Conservation (phyloP, 2,888 invertebrate genomes). For the Electrophaes corylata region DNA sequence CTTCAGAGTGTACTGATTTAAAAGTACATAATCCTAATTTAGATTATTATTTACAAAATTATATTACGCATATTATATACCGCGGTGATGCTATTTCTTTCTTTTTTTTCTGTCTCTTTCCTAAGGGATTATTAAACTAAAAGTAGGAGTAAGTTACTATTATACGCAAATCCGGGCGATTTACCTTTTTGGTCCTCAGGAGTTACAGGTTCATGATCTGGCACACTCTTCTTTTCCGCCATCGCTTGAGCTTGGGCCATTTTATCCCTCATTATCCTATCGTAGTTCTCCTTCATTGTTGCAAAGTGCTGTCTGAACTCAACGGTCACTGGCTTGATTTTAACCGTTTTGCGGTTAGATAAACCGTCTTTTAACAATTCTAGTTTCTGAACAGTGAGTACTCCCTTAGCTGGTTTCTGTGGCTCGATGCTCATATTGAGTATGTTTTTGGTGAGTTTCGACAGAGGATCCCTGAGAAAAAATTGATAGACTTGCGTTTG, state of each 20-base stretch:
- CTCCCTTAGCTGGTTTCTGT: slow-evolving; percentile 43
- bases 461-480: slow-evolving; percentile 70
- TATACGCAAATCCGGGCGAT: too few species aligned
- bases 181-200: slow-evolving; percentile 9
- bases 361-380: slow-evolving; percentile 79
- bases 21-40: too few species aligned
- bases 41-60: too few species aligned
- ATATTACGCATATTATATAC: too few species aligned
- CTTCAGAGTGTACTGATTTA: too few species aligned
- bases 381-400: slow-evolving; percentile 77
- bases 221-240: slow-evolving; percentile 34
- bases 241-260: slow-evolving; percentile 8
- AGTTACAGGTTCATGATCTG: background rate
- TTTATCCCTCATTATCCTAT: slow-evolving; percentile 63
- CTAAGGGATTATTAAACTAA: too few species aligned
- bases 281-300: slow-evolving; percentile 64
- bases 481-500: too few species aligned
- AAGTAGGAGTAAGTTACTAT: too few species aligned
- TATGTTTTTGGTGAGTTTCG: slow-evolving; percentile 77
- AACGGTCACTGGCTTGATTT: slow-evolving; percentile 78
- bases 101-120: too few species aligned
- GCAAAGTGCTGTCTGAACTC: slow-evolving; percentile 71
- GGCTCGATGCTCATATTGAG: slow-evolving; percentile 81
- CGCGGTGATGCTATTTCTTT: too few species aligned
- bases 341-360: slow-evolving; percentile 77